Conservation (phyloP, 23 tunicate genomes). For the Trididemnum clinides region DNA sequence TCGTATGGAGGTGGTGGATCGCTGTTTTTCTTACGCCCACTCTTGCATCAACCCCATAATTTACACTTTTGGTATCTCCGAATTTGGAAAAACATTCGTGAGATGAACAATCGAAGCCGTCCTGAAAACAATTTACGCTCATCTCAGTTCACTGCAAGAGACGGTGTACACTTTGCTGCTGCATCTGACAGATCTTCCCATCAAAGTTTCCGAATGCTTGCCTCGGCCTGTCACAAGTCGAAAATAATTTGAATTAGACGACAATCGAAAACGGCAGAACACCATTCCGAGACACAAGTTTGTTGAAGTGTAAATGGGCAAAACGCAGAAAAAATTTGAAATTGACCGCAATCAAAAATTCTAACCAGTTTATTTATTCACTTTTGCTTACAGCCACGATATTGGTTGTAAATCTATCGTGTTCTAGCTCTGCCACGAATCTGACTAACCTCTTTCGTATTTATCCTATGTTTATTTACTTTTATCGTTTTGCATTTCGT, state of each 20-base stretch:
- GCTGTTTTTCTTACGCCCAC: slow-evolving; percentile 71
- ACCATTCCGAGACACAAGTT: neutral
- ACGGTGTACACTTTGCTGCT: neutral
- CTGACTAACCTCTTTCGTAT: too few species aligned
- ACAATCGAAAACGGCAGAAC: neutral
- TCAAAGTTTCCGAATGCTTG: neutral
- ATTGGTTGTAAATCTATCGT: too few species aligned
- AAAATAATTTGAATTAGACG: neutral
- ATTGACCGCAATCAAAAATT: too few species aligned
- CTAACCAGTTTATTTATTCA: too few species aligned
- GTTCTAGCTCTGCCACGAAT: too few species aligned
- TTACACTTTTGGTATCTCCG: slow-evolving; percentile 83
- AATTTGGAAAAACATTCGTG: slow-evolving; percentile 37
- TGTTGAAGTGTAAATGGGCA: too few species aligned
- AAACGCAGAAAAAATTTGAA: too few species aligned
- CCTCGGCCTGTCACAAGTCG: neutral
- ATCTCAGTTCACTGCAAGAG: neutral
- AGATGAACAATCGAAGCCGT: neutral
- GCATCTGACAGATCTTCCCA: neutral
- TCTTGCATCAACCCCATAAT: slow-evolving; percentile 81
- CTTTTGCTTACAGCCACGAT: too few species aligned
- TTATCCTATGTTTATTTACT: too few species aligned
- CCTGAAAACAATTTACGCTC: neutral
- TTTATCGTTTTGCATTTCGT: too few species aligned
- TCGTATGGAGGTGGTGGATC: slow-evolving; percentile 40